Evolutionary conservation across 2,113 vertebrate genomes (phyloP), one percentile per base, ranked within the genome.

Genomic region (Otus sunia): DNA sequence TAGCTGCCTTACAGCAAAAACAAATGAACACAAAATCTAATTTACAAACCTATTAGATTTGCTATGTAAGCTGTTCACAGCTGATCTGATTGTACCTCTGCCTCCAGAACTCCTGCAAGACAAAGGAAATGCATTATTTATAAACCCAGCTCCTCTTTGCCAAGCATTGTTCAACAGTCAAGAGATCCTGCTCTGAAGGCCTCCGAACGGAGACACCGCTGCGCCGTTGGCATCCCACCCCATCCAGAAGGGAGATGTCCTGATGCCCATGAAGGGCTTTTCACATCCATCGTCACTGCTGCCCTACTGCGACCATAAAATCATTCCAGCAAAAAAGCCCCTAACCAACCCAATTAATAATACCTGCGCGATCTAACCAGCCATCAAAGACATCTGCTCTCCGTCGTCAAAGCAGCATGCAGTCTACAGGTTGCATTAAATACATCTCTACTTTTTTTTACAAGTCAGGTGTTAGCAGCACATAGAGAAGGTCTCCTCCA

Each of bases 11-110:
- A 98, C 96, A 98, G 98, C 98, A 98, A 98, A 98, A 98, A 98
- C 98, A 98, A 98, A 98, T 98, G 98, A 98, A 98, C 98, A 98
- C 97, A 98, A 98, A 98, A 98, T 98, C 97, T 98, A 98, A 98
- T 98, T 98, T 98, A 98, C 99, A 98, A 98, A 99, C 99, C 99
- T 99, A 98, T 98, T 99, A 83, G 98, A 98, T 98, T 99, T 99
- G 89, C 98, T 98, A 97, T 98, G 97, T 97, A 99, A 98, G 96
- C 96, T 98, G 96, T 98, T 98, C 95, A 98, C 97, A 97, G 98
- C 98, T 97, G 98, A 98, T 98, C 99, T 99, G 98, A 99, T 98
- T 94, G 98, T 98, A 96, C 98, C 98, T 97, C 98, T 98, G 98
- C 98, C 98, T 98, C 98, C 98, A 97, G 98, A 98, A 97, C 98